Conservation (phyloP, 2,797 vertebrate species). For the Catharus ustulatus region DNA sequence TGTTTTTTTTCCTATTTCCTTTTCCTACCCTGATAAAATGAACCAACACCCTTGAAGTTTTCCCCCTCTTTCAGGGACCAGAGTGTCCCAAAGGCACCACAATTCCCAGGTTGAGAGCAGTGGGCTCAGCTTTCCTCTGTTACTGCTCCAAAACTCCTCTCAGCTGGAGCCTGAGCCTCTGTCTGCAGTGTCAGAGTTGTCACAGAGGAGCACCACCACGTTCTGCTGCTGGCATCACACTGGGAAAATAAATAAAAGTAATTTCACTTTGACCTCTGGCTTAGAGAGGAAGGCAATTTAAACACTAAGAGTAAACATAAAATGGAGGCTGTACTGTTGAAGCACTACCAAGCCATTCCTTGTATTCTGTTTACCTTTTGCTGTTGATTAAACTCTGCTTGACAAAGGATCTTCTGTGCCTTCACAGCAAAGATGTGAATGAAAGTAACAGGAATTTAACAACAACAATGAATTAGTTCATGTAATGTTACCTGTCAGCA, state of each 20-base stretch:
- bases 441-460: background rate
- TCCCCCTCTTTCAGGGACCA: background rate
- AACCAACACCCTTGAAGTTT: background rate
- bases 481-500: background rate
- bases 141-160: slow-evolving; percentile 8
- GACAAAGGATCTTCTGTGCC: background rate
- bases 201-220: background rate
- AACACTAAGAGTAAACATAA: slow-evolving; percentile 37
- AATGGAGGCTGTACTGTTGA: background rate
- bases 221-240: slow-evolving; percentile 20
- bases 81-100: background rate
- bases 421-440: background rate
- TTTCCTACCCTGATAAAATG: background rate
- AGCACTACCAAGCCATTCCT: background rate
- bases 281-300: slow-evolving; percentile 31
- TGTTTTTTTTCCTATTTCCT: background rate
- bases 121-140: background rate
- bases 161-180: slow-evolving; percentile 22
- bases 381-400: background rate
- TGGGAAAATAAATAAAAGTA: slow-evolving; percentile 46
- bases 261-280: slow-evolving; percentile 17
- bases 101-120: background rate
- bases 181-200: background rate
- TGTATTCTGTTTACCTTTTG: background rate
- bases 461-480: background rate